These are phyloP conservation scores for Proisotoma minuta DNA, from an alignment of 2,888 invertebrate genomes.

Conservation along the genomic window DNA sequence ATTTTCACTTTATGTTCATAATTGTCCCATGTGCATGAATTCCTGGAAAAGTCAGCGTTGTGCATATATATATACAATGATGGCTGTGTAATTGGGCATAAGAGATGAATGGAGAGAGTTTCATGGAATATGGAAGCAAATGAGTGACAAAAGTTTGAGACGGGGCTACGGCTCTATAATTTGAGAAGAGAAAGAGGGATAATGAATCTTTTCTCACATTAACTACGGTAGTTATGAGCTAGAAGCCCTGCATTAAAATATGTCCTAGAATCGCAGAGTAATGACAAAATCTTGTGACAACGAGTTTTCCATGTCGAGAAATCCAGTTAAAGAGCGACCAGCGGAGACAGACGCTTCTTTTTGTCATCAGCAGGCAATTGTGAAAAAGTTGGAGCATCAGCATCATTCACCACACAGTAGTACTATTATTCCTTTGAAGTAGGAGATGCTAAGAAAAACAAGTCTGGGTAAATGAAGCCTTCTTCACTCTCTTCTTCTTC, in stretches of 20 bases:
- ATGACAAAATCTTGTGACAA: background rate
- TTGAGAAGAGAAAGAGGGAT: background rate
- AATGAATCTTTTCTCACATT: background rate
- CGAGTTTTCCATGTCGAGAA: background rate
- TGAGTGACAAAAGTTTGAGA: background rate
- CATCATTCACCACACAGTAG: background rate
- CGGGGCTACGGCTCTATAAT: background rate
- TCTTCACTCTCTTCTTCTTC: no score
- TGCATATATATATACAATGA: no score
- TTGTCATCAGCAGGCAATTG: slow-evolving; percentile 1
- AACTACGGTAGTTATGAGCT: background rate
- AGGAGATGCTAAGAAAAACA: background rate
- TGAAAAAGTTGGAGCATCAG: background rate
- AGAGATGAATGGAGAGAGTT: background rate
- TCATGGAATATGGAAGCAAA: background rate
- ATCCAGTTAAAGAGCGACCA: background rate
- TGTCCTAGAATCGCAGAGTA: background rate
- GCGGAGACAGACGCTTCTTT: background rate
- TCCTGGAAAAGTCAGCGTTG: no score
- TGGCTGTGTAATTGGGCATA: slow-evolving; percentile 2
- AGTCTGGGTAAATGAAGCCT: slow-evolving; percentile 3
- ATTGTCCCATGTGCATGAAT: no score
- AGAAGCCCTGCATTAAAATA: background rate
- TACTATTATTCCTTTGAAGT: slow-evolving; percentile 3
- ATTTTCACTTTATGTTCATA: no score